A percentile compares a stretch with the other conserved stretches of the same genome.
These are phyloP conservation scores for Andrena camellia DNA, from an alignment of 2,888 invertebrate species.

Conservation along the genomic window DNA sequence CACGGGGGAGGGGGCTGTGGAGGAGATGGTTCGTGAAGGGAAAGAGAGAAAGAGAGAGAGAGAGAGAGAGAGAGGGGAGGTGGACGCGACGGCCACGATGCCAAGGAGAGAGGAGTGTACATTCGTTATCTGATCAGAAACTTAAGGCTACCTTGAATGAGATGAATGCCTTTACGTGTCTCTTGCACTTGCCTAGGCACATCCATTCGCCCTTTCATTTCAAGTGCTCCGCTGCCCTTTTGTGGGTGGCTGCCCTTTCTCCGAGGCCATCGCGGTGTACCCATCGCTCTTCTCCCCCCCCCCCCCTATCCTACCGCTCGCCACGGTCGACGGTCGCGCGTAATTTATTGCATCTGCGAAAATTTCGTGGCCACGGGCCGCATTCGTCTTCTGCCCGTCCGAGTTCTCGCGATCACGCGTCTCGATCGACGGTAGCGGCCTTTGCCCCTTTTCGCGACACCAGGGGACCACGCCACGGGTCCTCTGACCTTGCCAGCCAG, in stretches of 20 bases:
- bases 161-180: conserved; percentile 84
- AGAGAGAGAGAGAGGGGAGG: conserved; percentile 20
- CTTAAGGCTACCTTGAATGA: conserved; percentile 84
- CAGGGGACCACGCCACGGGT: neutral
- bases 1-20: conserved; percentile 30
- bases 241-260: conserved; percentile 82
- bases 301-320: conserved; percentile 6
- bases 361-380: conserved; percentile 71
- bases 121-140: conserved; percentile 84
- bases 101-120: conserved; percentile 80
- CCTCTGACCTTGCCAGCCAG: conserved; percentile 23
- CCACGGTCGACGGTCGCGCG: conserved; percentile 34
- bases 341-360: conserved; percentile 81
- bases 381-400: conserved; percentile 5
- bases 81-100: conserved; percentile 49
- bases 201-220: conserved; percentile 83
- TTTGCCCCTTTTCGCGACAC: neutral
- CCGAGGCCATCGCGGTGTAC: conserved; percentile 69
- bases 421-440: conserved; percentile 47
- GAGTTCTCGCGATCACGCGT: conserved; percentile 26
- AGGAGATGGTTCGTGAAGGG: conserved; percentile 13
- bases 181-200: conserved; percentile 84
- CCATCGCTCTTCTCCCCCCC: conserved; percentile 72
- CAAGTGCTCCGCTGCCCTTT: conserved; percentile 82
- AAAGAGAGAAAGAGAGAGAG: conserved; percentile 26